These are phyloP conservation scores for Caracal caracal DNA, from an alignment of 2,113 vertebrate genomes.

Conservation along the genomic window DNA sequence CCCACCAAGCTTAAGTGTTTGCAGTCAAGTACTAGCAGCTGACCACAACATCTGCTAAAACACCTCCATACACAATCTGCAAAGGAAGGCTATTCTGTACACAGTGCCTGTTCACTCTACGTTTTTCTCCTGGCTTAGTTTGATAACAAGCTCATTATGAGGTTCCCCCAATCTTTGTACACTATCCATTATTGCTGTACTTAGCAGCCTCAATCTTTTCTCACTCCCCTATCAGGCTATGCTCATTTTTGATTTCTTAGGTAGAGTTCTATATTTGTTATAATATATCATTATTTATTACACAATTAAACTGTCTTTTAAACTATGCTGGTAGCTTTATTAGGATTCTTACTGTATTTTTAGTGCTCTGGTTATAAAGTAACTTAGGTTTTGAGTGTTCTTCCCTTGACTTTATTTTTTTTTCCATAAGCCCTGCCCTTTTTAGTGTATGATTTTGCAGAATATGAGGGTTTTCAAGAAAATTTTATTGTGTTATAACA, in stretches of 20 bases:
- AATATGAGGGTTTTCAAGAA: neutral
- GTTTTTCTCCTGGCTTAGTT: neutral
- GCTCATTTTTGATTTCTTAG: neutral
- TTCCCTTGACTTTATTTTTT: slow-evolving; percentile 11
- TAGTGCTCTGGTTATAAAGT: slow-evolving; percentile 3
- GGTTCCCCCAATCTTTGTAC: neutral
- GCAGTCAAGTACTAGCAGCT: neutral
- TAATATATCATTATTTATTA: slow-evolving; percentile 45
- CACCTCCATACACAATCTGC: neutral
- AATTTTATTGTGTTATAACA: neutral
- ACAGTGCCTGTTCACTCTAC: too few relatives aligned
- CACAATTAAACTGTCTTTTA: slow-evolving; percentile 56
- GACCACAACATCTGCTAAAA: neutral
- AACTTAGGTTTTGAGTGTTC: neutral
- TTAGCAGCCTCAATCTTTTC: neutral
- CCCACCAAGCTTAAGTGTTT: neutral
- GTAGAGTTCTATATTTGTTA: neutral
- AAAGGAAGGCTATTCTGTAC: neutral
- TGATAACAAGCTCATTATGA: neutral
- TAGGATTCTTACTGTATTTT: neutral
- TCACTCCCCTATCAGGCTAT: neutral
- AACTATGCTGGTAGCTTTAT: slow-evolving; percentile 26
- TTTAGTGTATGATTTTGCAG: slow-evolving; percentile 15
- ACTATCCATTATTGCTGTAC: neutral
- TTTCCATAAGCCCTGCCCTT: neutral